Conservation (phyloP, 2,797 vertebrate genomes). For the Falco peregrinus region DNA sequence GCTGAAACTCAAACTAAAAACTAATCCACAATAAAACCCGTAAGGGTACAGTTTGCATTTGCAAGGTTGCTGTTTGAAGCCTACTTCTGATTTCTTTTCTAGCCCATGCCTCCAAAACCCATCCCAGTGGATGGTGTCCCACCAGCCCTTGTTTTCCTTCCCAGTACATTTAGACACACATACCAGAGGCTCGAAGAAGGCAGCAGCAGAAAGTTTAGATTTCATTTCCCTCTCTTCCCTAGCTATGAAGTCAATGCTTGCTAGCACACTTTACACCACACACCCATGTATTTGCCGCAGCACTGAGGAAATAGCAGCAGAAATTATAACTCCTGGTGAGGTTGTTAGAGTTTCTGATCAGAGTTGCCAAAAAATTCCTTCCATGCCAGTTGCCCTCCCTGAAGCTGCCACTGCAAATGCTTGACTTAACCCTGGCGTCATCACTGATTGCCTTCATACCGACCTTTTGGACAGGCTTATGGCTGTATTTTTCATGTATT, state of each 20-base stretch:
- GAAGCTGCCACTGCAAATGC: background rate
- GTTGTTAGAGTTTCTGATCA: fast-evolving
- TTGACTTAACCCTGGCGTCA: background rate
- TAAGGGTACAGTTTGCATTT: background rate
- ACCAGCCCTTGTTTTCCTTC: background rate
- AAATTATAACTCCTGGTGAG: background rate
- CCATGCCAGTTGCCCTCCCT: background rate
- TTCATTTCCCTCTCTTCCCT: background rate
- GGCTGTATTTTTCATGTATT: background rate
- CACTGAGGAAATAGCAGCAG: background rate
- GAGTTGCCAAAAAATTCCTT: background rate
- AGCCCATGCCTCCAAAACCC: background rate
- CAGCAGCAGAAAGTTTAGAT: background rate
- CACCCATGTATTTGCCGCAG: background rate
- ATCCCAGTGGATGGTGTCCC: background rate
- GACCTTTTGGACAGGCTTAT: background rate
- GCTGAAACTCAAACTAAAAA: background rate
- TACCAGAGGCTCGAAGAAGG: background rate
- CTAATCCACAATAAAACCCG: background rate
- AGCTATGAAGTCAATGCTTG: fast-evolving
- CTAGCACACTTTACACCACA: background rate
- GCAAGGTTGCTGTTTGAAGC: background rate
- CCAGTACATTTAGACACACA: background rate
- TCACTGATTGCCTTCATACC: background rate
- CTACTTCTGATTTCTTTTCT: background rate